Base-by-base conservation (phyloP, 1,140 invertebrate genomes). In the Triops longicaudatus region DNA sequence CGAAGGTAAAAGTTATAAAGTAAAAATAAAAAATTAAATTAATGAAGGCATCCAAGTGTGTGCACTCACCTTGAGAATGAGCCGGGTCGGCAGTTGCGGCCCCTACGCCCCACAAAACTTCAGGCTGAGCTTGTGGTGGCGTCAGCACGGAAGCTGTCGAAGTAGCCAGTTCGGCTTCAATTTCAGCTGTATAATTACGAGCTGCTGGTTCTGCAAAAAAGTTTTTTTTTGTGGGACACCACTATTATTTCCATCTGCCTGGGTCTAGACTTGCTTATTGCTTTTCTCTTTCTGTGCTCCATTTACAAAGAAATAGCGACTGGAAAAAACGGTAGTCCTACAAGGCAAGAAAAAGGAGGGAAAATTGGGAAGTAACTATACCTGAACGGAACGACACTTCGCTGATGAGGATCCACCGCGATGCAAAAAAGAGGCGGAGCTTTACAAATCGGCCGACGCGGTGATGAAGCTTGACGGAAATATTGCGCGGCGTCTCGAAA, bases 381-480 rank as follows among this genome's bases (percentile, higher is more conserved):
- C 91, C 90, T 14, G 91, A 93, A 81, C 92, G 90, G 81, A 93
- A 94, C 7, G 89, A 89, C 73, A 96, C 87, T 85, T 97, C 95
- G 83, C 93, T 94, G 80, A 97, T 89, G 84, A 97, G 90, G 78
- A 97, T 93, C 94, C 94, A 97, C 75, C 89, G 87, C 5, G 92
- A 88, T 9, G 92, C 90, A 84, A 96, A 97, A 80, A 88, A 88
- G 12, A 96, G 85, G 80, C 91, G 89, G 17, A 96, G 86, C 80
- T 92, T 92, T 31, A 96, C 89, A 85, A 91, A 94, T 81, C 89
- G 88, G 5, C 92, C 94, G 31, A 96, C 88, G 9, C 92, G 88
- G 81, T 95, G 90, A 83, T 93, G 90, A 17, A 96, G 87, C 80
- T 92, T 92, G 80, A 97, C 92, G 79, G 89, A 90, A 28, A 96